phyloP scores from a whole-genome alignment of 2,113 vertebrate genomes.

The Etheostoma spectabile region DNA sequence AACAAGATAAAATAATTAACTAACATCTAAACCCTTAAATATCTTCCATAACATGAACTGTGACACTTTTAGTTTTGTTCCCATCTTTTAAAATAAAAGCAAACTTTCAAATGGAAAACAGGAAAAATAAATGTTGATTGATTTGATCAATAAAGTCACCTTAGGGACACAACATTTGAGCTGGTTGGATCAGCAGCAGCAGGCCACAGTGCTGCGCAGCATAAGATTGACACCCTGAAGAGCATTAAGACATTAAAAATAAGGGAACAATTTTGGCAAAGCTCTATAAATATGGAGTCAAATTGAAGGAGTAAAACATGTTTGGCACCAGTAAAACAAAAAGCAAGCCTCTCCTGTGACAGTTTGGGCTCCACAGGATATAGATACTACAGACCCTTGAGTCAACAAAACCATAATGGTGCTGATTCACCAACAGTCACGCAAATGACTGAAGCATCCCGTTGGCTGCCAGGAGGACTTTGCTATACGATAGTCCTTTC shows the following conservation, averaged over 20 bases:
- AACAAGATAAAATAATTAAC: constrained; percentile 12
- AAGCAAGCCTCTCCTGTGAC: constrained; percentile 38
- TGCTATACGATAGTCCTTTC: background rate
- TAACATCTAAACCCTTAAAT: constrained; percentile 22
- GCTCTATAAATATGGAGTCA: background rate
- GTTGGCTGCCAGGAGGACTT: constrained; percentile 45
- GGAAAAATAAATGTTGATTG: constrained; percentile 12
- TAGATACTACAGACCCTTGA: constrained; percentile 44
- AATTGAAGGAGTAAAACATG: background rate
- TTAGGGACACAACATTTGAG: constrained; percentile 28
- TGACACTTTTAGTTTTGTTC: constrained; percentile 8
- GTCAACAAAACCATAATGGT: constrained; percentile 55
- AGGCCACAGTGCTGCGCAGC: too few species aligned
- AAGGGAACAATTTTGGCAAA: constrained; percentile 18
- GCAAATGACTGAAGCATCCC: constrained; percentile 10
- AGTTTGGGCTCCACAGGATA: constrained; percentile 52
- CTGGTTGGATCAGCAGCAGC: constrained; percentile 28
- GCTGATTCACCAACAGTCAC: constrained; percentile 71
- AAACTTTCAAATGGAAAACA: constrained; percentile 21
- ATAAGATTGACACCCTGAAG: background rate
- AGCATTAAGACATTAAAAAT: background rate
- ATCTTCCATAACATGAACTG: constrained; percentile 7
- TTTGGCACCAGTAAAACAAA: constrained; percentile 24
- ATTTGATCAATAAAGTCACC: constrained; percentile 39
- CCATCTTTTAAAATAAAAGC: constrained; percentile 21